Base-by-base conservation (phyloP, 1,140 invertebrate genomes). In the Hyles vespertilio region DNA sequence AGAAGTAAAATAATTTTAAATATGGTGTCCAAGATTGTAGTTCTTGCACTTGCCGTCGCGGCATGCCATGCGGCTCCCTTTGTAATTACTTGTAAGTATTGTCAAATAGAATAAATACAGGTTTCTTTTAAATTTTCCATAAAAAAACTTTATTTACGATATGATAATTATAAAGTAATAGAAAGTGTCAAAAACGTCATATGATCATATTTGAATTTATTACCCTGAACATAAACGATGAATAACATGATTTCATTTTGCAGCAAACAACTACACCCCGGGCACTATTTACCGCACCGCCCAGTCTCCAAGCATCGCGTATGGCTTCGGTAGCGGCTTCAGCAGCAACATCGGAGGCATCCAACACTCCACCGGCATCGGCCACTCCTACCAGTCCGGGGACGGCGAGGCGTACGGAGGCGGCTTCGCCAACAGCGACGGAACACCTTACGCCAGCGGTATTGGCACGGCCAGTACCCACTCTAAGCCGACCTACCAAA, bases 321-420 rank as follows among this genome's bases (percentile, higher is more conserved):
- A 78, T 56, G 82, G 81, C 8, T 83, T 79, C 56, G 85, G 85
- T 5, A 82, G 81, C 53, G 85, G 85, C 3, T 84, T 87, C 55
- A 80, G 76, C 67, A 87, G 77, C 62, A 77, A 88, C 61, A 79
- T 86, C 47, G 83, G 79, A 1, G 85, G 85, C 5, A 78, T 88
- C 54, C 71, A 72, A 6, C 85, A 86, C 32, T 78, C 85, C 2
- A 72, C 69, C 6, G 72, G 82, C 54, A 74, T 79, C 43, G 81
- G 82, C 3, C 58, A 75, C 32, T 75, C 83, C 5, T 87, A 79
- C 71, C 70, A 72, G 53, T 79, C 69, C 52, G 85, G 84, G 9
- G 73, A 79, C 49, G 82, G 72, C 0, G 58, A 74, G 4, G 82
- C 82, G 0, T 83, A 81, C 58, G 82, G 82, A 32, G 61, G 62